A percentile compares a stretch with the other conserved stretches of the same genome.
Conservation (phyloP, 2,113 vertebrate species). For the Actinemys pallida region DNA sequence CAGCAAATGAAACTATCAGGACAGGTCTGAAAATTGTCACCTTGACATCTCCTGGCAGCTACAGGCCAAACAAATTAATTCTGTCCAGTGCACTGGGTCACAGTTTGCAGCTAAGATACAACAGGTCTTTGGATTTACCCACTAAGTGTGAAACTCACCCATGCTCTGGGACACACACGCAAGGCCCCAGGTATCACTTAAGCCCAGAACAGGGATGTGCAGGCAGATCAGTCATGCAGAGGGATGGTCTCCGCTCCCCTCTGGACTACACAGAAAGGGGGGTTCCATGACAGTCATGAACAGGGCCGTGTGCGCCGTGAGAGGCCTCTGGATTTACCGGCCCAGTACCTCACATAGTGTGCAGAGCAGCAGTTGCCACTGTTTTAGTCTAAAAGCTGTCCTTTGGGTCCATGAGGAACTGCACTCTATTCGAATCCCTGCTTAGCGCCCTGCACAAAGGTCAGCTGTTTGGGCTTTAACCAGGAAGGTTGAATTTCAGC, state of each 20-base stretch:
- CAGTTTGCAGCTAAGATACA: not conserved
- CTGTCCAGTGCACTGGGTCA: not conserved
- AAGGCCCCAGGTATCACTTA: not conserved
- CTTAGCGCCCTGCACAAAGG: not conserved
- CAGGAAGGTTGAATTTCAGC: not conserved
- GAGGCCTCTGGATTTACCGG: not conserved
- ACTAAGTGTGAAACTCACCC: not conserved
- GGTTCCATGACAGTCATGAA: not conserved
- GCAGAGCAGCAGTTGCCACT: not conserved
- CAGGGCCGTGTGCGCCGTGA: not conserved
- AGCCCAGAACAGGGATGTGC: not conserved
- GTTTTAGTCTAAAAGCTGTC: not conserved
- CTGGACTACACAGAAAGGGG: fast-evolving
- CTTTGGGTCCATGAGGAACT: not conserved
- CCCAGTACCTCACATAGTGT: not conserved
- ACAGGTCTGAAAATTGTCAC: not conserved
- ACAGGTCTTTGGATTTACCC: not conserved
- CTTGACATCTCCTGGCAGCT: not conserved
- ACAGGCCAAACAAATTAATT: not conserved
- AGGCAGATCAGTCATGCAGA: not conserved
- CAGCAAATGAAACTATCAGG: not conserved
- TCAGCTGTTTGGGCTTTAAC: not conserved
- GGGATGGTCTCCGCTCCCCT: not conserved
- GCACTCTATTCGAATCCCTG: not conserved
- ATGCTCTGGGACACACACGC: not conserved